phyloP scores from a whole-genome alignment of 2,113 vertebrate species.

The Pagrus major region DNA sequence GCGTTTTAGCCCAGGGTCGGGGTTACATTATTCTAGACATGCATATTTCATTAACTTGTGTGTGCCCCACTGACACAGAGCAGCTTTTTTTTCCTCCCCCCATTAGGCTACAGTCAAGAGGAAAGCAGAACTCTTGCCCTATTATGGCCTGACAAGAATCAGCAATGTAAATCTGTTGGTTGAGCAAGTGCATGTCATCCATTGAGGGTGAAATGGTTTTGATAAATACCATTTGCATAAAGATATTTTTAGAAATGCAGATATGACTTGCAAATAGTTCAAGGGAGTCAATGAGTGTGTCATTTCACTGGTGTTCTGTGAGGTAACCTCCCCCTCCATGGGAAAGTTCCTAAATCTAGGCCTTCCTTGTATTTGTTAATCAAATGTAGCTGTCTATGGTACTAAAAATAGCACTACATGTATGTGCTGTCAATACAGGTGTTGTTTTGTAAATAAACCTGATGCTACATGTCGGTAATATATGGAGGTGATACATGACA shows the following conservation, averaged over 20 bases:
- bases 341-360: not conserved
- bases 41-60: slow-evolving; percentile 72
- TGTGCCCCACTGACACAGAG: slow-evolving; percentile 68
- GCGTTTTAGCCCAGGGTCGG: slow-evolving; percentile 41
- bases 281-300: slow-evolving; percentile 4
- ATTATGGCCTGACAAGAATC: slow-evolving; percentile 42
- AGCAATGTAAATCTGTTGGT: slow-evolving; percentile 1
- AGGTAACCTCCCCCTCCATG: slow-evolving; percentile 15
- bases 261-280: not conserved
- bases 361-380: not conserved
- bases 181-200: slow-evolving; percentile 1
- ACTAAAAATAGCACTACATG: not conserved
- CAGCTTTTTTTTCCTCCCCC: slow-evolving; percentile 78
- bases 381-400: not conserved
- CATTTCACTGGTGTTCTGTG: not conserved
- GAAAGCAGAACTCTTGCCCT: slow-evolving; percentile 62
- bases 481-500: not conserved
- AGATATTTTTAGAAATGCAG: not conserved
- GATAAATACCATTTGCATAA: not conserved
- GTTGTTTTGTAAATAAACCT: not conserved
- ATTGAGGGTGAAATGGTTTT: slow-evolving; percentile 3
- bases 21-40: slow-evolving; percentile 63
- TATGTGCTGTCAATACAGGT: not conserved
- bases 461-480: not conserved
- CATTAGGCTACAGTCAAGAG: slow-evolving; percentile 49